These are phyloP conservation scores for Goniozus legneri DNA, from an alignment of 1,140 invertebrate species.

Conservation along the genomic window DNA sequence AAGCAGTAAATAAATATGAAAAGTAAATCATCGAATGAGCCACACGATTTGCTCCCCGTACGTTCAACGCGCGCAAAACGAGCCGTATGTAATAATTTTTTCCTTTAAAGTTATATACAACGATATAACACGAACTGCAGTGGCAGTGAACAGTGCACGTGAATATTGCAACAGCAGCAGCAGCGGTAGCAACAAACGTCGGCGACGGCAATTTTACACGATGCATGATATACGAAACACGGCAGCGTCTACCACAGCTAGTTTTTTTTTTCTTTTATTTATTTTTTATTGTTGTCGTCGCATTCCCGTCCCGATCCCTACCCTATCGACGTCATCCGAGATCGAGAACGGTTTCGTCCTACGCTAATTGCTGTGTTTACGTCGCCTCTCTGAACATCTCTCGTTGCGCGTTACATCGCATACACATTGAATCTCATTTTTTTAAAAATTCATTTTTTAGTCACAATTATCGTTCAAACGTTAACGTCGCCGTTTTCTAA, in stretches of 20 bases:
- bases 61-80: constrained; percentile 19
- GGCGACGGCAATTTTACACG: constrained; percentile 13
- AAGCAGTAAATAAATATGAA: too few species aligned
- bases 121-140: constrained; percentile 52
- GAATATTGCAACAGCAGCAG: constrained; percentile 45
- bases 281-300: constrained; percentile 1
- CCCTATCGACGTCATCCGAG: too few species aligned
- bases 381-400: too few species aligned
- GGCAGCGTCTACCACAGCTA: constrained; percentile 47
- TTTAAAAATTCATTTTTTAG: too few species aligned
- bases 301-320: neutral
- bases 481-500: too few species aligned
- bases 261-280: constrained; percentile 11
- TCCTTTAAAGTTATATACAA: constrained; percentile 37
- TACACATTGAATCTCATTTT: too few species aligned
- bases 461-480: too few species aligned
- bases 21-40: too few species aligned
- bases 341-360: too few species aligned
- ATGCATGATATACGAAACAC: constrained; percentile 41
- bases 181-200: constrained; percentile 9
- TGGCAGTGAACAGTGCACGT: constrained; percentile 55
- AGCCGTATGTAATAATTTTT: constrained; percentile 27
- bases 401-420: too few species aligned
- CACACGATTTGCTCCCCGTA: too few species aligned
- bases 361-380: too few species aligned